Base-by-base conservation (phyloP, 2,888 invertebrate species). In the Perithous albicinctus region DNA sequence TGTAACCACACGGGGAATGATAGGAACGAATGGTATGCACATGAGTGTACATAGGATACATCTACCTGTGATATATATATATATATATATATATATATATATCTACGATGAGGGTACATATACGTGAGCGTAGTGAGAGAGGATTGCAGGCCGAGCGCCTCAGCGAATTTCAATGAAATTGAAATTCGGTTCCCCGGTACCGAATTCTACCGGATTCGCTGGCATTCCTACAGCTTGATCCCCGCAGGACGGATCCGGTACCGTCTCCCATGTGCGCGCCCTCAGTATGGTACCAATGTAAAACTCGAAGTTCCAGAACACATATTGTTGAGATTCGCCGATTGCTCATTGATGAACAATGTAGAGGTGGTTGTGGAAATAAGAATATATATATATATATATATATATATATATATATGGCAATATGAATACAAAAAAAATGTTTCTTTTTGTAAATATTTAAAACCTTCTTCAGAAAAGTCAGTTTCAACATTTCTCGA, bases 121-220 rank as follows among this genome's bases (percentile, higher is more conserved):
- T 46, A 35, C 35, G 26, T 15, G 67, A 67, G 73, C 63, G 77
- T 54, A 46, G 46, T 20, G 67, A 29, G 38, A 41, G 56, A 70
- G 70, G 56, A 70, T 46, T 59, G 59, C 18, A 59, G 56, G 56
- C 29, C 59, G 32, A 43, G 56, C 43, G 70, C 70, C 59, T 59
- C 70, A 32, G 32, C 79, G 81, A 83, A 85, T 85, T 85, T 85
- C 83, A 85, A 85, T 85, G 78, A 84, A 84, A 84, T 85, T 85
- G 85, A 85, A 85, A 84, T 83, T 84, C 81, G 70, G 75, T 81
- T 59, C 81, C n/a, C 81, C 72, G 72, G 66, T 78, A 69, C 72
- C 76, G 78, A 80, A 80, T 76, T 79, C 78, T 77, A 80, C 81
- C 79, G 69, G 82, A 82, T 84, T 84, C 84, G 75, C 81, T 77